Evolutionary conservation across 2,797 vertebrate species (phyloP), one percentile per base, ranked within the genome.

Genomic region (Danio albolineatus): DNA sequence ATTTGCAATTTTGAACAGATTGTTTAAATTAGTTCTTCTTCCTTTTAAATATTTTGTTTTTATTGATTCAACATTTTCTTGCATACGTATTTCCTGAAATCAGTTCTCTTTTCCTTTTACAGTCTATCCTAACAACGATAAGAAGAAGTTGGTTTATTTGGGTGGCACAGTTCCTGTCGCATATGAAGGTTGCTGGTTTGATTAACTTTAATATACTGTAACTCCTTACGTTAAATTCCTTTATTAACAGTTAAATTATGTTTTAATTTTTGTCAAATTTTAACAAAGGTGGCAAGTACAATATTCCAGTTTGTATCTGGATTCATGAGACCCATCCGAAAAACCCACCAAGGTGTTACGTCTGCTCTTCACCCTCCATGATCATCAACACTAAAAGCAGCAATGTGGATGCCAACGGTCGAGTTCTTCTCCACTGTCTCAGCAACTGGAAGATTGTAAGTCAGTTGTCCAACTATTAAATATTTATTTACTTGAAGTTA

Each of bases 251-350:
- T 51, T 72, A 6, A 13, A 43, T 39, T 49, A 14, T 36, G 10
- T 54, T 14, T 7, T 60, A 9, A 76, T 36, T 83, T 49, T 69
- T 13, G 53, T 7, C 60, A 9, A 76, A 36, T 83, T 49, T 69
- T 13, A 53, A 8, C n/a, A 38, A 85, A 94, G 93, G 90, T 48
- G 80, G 76, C 46, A 57, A 79, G 12, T 93, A 94, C 86, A 93
- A 93, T 78, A 91, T 93, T 85, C 92, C 94, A 44, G 88, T 94
- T 49, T 91, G 92, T 83, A 83, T 94, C 64, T 94, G 93, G 94
- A 89, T 94, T 10, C 93, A 94, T 44, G 88, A 93, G 53, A 92
- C 89, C 0, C 93, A 94, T 77, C 94, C 93, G 0, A 77, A 80
- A 49, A 91, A 86, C 49, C 85, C 88, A 0, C 94, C 94, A 1